Base-by-base conservation (phyloP, 2,888 invertebrate genomes). In the Luffia ferchaultella region DNA sequence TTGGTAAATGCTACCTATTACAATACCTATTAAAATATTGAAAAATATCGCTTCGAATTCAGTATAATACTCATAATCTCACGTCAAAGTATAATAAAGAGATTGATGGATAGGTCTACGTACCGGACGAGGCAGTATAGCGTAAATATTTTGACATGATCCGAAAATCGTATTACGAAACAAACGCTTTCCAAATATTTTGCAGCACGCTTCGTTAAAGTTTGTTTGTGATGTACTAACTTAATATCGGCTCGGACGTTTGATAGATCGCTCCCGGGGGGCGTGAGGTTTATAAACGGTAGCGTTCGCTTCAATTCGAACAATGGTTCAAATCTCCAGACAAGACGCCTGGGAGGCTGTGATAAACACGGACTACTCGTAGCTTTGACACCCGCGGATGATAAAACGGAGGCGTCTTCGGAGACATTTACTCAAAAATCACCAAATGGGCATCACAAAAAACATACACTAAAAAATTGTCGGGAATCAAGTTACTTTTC, bases 61-160 rank as follows among this genome's bases (percentile, higher is more conserved):
- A n/a, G n/a, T n/a, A n/a, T n/a, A n/a, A n/a, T n/a, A n/a, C n/a
- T n/a, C n/a, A n/a, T n/a, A n/a, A n/a, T n/a, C n/a, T n/a, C n/a
- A n/a, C n/a, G n/a, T n/a, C n/a, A n/a, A n/a, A n/a, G n/a, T n/a
- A n/a, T n/a, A n/a, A n/a, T n/a, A n/a, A n/a, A n/a, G n/a, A n/a
- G n/a, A n/a, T n/a, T n/a, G n/a, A n/a, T n/a, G n/a, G n/a, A n/a
- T n/a, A n/a, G n/a, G n/a, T n/a, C n/a, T n/a, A n/a, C n/a, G n/a
- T n/a, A n/a, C 12, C 30, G 30, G 12, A 7, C 30, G 30, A 12
- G 5, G 30, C 30, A 12, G 30, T 12, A n/a, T 30, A 60, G 64
- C 68, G 75, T 74, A 78, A 82, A 82, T 82, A 80, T 82, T 82
- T 70, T 80, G 82, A 82, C 82, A 70, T 61, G 65, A 65, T 62